These are phyloP conservation scores for Drosophila neonasuta DNA, from an alignment of 2,888 invertebrate species.

Conservation along the genomic window DNA sequence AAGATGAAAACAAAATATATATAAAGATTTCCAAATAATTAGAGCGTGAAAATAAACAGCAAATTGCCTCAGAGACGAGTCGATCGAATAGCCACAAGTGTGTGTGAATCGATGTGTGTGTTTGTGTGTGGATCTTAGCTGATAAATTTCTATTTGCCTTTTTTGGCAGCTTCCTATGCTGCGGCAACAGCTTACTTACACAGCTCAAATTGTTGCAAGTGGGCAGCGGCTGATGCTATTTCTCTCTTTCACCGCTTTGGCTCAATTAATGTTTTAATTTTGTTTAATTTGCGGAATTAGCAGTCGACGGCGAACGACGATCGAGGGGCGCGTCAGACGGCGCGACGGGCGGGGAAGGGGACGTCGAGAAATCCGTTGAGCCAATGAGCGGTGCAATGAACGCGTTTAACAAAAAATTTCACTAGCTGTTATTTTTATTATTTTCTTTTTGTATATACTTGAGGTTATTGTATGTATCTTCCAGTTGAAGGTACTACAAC, in stretches of 20 bases:
- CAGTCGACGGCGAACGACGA: conserved; percentile 27
- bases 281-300: conserved; percentile 55
- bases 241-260: conserved; percentile 43
- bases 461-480: conserved; percentile 19
- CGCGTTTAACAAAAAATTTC: conserved; percentile 57
- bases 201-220: conserved; percentile 48
- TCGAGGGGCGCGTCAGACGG: not conserved
- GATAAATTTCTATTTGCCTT: conserved; percentile 72
- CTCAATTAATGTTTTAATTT: conserved; percentile 61
- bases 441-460: not conserved
- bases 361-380: conserved; percentile 38
- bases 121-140: conserved; percentile 21
- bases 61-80: conserved; percentile 52
- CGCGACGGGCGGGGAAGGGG: conserved; percentile 3
- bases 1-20: conserved; percentile 45
- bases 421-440: conserved; percentile 42
- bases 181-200: conserved; percentile 44
- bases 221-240: conserved; percentile 42
- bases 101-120: conserved; percentile 24
- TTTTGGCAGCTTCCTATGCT: conserved; percentile 60
- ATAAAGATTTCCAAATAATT: conserved; percentile 73
- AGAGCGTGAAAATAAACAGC: conserved; percentile 76
- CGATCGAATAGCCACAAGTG: conserved; percentile 21
- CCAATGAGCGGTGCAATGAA: conserved; percentile 42
- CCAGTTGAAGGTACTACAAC: conserved; percentile 26